These are phyloP conservation scores for Dreissena rostriformis DNA, from an alignment of 1,140 invertebrate species.

Conservation along the genomic window DNA sequence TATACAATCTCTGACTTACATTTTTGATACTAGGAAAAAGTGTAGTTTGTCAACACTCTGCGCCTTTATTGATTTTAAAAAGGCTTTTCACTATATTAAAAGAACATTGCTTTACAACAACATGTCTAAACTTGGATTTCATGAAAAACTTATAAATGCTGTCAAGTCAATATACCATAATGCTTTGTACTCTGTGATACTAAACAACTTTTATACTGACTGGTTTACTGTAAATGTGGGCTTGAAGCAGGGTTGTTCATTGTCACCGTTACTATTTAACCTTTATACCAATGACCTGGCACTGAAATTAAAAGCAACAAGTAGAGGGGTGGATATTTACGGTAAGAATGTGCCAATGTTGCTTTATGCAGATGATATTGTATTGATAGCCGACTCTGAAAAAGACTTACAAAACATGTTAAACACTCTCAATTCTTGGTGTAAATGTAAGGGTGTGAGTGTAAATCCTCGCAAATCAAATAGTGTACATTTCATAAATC, in stretches of 20 bases:
- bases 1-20: slow-evolving; percentile 8
- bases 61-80: slow-evolving; percentile 52
- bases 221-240: slow-evolving; percentile 32
- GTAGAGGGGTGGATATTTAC: slow-evolving; percentile 13
- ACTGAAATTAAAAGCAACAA: neutral
- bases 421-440: slow-evolving; percentile 9
- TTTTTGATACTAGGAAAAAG: slow-evolving; percentile 4
- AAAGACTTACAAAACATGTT: slow-evolving; percentile 41
- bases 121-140: slow-evolving; percentile 31
- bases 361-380: slow-evolving; percentile 57
- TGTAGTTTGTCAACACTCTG: slow-evolving; percentile 41
- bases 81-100: slow-evolving; percentile 45
- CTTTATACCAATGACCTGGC: slow-evolving; percentile 54
- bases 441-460: slow-evolving; percentile 18
- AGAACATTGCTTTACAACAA: slow-evolving; percentile 14
- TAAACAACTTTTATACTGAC: slow-evolving; percentile 21
- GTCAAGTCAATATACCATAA: slow-evolving; percentile 42
- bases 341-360: slow-evolving; percentile 34
- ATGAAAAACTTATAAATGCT: slow-evolving; percentile 34
- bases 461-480: slow-evolving; percentile 52
- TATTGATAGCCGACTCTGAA: slow-evolving; percentile 26
- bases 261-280: slow-evolving; percentile 49
- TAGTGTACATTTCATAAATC: slow-evolving; percentile 50
- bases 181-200: slow-evolving; percentile 36
- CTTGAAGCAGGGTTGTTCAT: slow-evolving; percentile 48